phyloP scores from a whole-genome alignment of 2,888 invertebrate species.

The Phalera bucephala region DNA sequence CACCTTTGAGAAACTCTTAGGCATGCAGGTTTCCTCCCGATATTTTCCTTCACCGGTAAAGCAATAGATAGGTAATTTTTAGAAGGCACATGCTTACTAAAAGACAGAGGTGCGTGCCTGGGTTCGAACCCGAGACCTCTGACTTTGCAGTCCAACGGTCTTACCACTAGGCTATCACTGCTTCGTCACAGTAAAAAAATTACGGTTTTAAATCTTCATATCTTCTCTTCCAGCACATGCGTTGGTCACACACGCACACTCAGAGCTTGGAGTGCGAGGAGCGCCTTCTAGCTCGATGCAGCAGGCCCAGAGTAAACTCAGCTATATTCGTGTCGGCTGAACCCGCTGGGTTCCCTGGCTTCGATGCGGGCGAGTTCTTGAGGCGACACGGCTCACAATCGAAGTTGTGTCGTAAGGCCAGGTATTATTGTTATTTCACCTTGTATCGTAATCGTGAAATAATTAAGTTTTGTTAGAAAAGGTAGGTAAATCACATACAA shows the following conservation, averaged over 20 bases:
- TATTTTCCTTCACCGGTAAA: too few species aligned
- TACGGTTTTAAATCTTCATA: background rate
- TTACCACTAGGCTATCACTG: too few species aligned
- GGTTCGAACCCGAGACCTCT: too few species aligned
- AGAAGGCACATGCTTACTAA: too few species aligned
- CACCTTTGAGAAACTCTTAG: too few species aligned
- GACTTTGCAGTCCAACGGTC: too few species aligned
- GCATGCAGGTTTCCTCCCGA: too few species aligned
- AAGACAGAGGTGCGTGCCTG: too few species aligned
- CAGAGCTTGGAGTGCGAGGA: slow-evolving; percentile 85
- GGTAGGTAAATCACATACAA: too few species aligned
- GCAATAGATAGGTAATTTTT: too few species aligned
- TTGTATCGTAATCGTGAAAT: background rate
- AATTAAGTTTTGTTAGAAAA: too few species aligned
- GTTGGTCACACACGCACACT: slow-evolving; percentile 87
- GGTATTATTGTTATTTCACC: slow-evolving; percentile 51
- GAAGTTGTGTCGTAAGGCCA: slow-evolving; percentile 90
- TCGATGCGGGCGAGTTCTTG: slow-evolving; percentile 91
- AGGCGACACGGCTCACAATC: slow-evolving; percentile 91
- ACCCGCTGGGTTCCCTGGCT: slow-evolving; percentile 88
- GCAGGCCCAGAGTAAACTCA: slow-evolving; percentile 91
- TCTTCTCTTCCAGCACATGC: slow-evolving; percentile 84
- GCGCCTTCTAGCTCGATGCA: slow-evolving; percentile 79
- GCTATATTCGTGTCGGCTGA: slow-evolving; percentile 92
- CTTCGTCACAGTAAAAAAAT: too few species aligned